Evolutionary conservation across 2,797 vertebrate genomes (phyloP).

Genomic region (Sebastiscus albofasciatus): DNA sequence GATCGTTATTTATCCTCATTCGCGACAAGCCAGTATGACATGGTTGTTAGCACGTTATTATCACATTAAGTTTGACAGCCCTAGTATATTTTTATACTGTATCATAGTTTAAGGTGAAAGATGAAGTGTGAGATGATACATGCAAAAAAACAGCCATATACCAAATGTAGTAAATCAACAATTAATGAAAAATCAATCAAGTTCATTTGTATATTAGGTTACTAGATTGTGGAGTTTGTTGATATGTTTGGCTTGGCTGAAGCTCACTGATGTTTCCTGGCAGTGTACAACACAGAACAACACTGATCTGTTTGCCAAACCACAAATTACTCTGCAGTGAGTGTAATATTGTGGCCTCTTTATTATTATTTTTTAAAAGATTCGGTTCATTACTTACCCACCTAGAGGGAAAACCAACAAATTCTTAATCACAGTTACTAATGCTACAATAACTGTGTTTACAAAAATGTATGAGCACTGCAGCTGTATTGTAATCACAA

Average conservation of each 20-base stretch:
- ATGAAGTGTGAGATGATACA: background rate
- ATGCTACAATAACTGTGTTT: background rate
- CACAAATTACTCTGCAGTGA: background rate
- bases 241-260: background rate
- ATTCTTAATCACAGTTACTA: constrained; percentile 1
- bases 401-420: background rate
- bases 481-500: background rate
- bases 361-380: background rate
- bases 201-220: background rate
- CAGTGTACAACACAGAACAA: background rate
- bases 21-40: no score
- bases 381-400: background rate
- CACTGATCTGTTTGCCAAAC: constrained; percentile 6
- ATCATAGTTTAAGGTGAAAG: background rate
- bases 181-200: background rate
- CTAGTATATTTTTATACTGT: background rate
- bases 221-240: background rate
- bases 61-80: no score
- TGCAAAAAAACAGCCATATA: background rate
- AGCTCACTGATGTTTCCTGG: background rate
- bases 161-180: background rate
- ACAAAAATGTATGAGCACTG: background rate
- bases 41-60: no score
- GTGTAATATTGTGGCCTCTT: background rate
- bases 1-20: no score